Evolutionary conservation across 2,888 invertebrate species (phyloP), one percentile per base, ranked within the genome.

Genomic region (Congeria kusceri): DNA sequence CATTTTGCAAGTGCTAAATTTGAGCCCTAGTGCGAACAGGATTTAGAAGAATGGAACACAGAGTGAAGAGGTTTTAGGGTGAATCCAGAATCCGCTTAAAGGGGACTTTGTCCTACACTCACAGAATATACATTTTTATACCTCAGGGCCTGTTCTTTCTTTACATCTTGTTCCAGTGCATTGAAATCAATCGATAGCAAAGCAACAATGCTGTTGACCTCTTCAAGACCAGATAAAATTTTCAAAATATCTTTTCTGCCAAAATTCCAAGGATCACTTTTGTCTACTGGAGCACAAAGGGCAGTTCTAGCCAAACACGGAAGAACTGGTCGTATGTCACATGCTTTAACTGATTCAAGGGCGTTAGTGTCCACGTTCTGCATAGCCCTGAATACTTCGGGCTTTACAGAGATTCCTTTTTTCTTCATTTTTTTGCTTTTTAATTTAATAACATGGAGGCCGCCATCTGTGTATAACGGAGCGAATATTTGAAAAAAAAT

Each of bases 131-230:
- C 46, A 44, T 3, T 49, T 32, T 39, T 39, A 5, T 94, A 96
- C 96, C 97, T 95, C 86, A 98, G 95, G 93, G 97, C 97, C 90
- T 98, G 96, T 93, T 98, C 98, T 92, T 97, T 98, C 89, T 97
- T 97, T 0, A 98, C 96, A 91, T 98, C 98, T 23, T 96, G 96
- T 94, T 98, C 98, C 57, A 99, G 94, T 29, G 96, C 96, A 92
- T 98, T 97, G 92, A 98, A 98, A 94, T 98, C 98, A 67, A 98
- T 98, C 11, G 98, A 98, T 4, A 99, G 94, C 20, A 98, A 95
- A 0, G 97, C 97, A 0, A 98, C 98, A 85, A 99, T 97, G 69
- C 97, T 97, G 93, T 99, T 99, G 0, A 98, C 98, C 67, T 97
- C 95, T 93, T 98, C 98, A 87, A 98, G 97, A 7, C 97, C 97